These are phyloP conservation scores for Pempheris klunzingeri DNA, from an alignment of 2,797 vertebrate genomes.

Conservation along the genomic window DNA sequence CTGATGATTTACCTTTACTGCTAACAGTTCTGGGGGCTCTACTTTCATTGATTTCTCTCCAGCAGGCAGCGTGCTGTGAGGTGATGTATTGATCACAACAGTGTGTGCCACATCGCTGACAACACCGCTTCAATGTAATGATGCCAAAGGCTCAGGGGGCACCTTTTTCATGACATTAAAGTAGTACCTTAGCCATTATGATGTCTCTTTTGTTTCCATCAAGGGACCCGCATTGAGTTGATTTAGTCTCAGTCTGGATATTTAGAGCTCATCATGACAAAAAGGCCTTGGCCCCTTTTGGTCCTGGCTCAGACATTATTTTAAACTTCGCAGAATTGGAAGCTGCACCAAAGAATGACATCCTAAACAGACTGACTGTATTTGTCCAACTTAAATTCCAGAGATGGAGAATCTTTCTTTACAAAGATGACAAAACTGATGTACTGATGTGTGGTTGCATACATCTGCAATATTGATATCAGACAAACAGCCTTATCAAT, in stretches of 20 bases:
- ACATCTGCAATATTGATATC: no score
- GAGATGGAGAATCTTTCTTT: background rate
- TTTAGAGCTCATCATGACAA: slow-evolving; percentile 32
- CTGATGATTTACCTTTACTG: slow-evolving; percentile 60
- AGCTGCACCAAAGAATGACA: background rate
- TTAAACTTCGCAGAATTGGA: background rate
- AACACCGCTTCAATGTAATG: slow-evolving; percentile 10
- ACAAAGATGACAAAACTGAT: background rate
- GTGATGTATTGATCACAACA: slow-evolving; percentile 47
- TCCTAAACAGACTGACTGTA: background rate
- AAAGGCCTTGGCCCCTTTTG: background rate
- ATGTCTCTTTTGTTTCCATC: slow-evolving; percentile 5
- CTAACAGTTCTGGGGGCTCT: slow-evolving; percentile 17
- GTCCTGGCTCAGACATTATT: background rate
- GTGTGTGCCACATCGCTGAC: slow-evolving; percentile 33
- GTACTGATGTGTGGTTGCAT: no score
- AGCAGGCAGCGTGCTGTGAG: slow-evolving; percentile 35
- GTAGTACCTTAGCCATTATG: background rate
- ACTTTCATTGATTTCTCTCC: slow-evolving; percentile 36
- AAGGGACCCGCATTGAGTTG: background rate
- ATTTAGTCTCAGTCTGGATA: slow-evolving; percentile 20
- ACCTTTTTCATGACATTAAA: background rate
- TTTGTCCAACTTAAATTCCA: background rate
- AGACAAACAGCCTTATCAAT: no score
- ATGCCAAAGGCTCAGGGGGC: slow-evolving; percentile 25